Conservation (phyloP, 2,797 vertebrate species). For the Coreius guichenoti region DNA sequence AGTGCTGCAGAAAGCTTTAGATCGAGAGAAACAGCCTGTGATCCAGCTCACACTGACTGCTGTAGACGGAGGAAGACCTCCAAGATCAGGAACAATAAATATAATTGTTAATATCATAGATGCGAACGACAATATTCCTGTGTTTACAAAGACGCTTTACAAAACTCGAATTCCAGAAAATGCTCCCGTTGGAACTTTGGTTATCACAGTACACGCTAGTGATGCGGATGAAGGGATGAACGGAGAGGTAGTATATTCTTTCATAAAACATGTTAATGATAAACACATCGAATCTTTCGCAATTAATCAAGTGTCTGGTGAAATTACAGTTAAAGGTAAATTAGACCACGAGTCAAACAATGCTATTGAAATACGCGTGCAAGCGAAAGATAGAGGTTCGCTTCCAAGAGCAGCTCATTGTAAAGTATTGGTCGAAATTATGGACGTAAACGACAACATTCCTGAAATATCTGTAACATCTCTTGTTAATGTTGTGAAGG, state of each 20-base stretch:
- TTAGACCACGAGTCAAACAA: slow-evolving; percentile 69
- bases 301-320: slow-evolving; percentile 61
- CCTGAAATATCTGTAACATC: slow-evolving; percentile 71
- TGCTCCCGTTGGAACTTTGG: background rate
- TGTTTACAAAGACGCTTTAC: slow-evolving; percentile 65
- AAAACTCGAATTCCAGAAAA: slow-evolving; percentile 66
- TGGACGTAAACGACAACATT: slow-evolving; percentile 72
- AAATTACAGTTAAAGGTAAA: slow-evolving; percentile 61
- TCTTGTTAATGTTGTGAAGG: slow-evolving; percentile 61
- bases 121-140: slow-evolving; percentile 66
- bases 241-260: slow-evolving; percentile 66
- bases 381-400: slow-evolving; percentile 66
- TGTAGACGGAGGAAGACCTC: slow-evolving; percentile 69
- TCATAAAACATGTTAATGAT: slow-evolving; percentile 63
- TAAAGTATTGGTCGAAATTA: slow-evolving; percentile 72
- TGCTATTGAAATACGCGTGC: slow-evolving; percentile 68
- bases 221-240: slow-evolving; percentile 72
- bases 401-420: slow-evolving; percentile 62
- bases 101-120: slow-evolving; percentile 65
- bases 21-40: slow-evolving; percentile 68
- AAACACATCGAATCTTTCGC: slow-evolving; percentile 59
- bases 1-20: slow-evolving; percentile 71
- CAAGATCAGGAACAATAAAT: slow-evolving; percentile 57
- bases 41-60: slow-evolving; percentile 69
- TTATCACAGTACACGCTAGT: slow-evolving; percentile 59